Evolutionary conservation across 2,113 vertebrate genomes (phyloP).

Genomic region (Ophthalmolycus amberensis): DNA sequence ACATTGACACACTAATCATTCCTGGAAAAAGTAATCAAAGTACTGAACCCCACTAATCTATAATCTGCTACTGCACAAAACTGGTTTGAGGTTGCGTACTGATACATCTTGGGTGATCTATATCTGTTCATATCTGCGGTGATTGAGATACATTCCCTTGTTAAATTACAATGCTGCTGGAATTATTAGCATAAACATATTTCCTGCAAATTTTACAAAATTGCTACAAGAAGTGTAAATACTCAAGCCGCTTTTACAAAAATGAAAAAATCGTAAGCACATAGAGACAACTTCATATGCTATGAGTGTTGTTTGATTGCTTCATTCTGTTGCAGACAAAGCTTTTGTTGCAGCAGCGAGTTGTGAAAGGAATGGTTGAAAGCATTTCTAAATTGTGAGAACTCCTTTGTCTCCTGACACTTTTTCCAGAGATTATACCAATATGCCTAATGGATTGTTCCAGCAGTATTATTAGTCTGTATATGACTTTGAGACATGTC

Average conservation of each 20-base stretch:
- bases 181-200: too few species aligned
- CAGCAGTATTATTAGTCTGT: slow-evolving; percentile 13
- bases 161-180: neutral
- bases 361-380: slow-evolving; percentile 7
- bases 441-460: neutral
- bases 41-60: too few species aligned
- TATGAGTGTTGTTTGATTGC: neutral
- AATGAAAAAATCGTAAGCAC: neutral
- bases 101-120: neutral
- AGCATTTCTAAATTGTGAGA: slow-evolving; percentile 2
- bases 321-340: neutral
- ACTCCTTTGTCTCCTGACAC: neutral
- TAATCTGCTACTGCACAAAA: too few species aligned
- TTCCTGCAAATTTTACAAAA: too few species aligned
- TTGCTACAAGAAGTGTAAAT: too few species aligned
- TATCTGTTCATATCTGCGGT: too few species aligned
- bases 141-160: neutral
- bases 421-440: neutral
- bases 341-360: neutral
- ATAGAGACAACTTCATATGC: neutral
- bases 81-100: neutral
- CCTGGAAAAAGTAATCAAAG: too few species aligned
- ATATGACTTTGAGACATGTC: slow-evolving; percentile 6
- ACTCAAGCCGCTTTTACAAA: neutral
- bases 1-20: too few species aligned